Percentiles rank a stretch among this genome's conserved stretches.
phyloP scores from a whole-genome alignment of 2,888 invertebrate species.

The Agrilus mali region DNA sequence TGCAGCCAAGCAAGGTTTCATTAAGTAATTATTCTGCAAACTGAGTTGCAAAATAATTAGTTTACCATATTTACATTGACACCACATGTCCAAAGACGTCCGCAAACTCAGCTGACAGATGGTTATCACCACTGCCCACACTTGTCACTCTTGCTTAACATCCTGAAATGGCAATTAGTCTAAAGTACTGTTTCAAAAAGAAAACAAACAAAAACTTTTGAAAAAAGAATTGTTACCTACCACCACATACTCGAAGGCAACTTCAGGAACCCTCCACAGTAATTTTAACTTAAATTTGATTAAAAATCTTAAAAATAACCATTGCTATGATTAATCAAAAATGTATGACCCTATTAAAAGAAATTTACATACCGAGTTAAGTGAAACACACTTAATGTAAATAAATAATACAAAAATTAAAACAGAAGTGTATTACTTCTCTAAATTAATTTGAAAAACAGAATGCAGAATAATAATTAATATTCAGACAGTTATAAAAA shows the following conservation, averaged over 20 bases:
- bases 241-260: conserved; percentile 8
- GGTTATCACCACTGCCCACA: conserved; percentile 8
- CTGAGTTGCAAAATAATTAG: conserved; percentile 25
- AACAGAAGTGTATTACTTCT: too few relatives aligned
- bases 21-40: conserved; percentile 23
- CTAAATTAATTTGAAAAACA: conserved; percentile 15
- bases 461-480: conserved; percentile 17
- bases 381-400: too few relatives aligned
- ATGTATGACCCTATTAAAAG: too few relatives aligned
- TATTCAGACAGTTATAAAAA: too few relatives aligned
- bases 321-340: too few relatives aligned
- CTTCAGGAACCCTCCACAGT: conserved; percentile 2
- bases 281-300: too few relatives aligned
- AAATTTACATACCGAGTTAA: too few relatives aligned
- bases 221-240: conserved; percentile 14
- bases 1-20: too few relatives aligned
- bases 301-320: too few relatives aligned
- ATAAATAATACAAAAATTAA: too few relatives aligned
- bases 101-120: conserved; percentile 13
- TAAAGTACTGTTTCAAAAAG: conserved; percentile 3
- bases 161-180: conserved; percentile 18
- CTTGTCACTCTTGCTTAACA: conserved; percentile 13
- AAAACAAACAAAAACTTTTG: conserved; percentile 8
- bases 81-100: conserved; percentile 13
- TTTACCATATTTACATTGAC: conserved; percentile 21